phyloP scores from a whole-genome alignment of 2,113 vertebrate species.

The Macquaria australasica region DNA sequence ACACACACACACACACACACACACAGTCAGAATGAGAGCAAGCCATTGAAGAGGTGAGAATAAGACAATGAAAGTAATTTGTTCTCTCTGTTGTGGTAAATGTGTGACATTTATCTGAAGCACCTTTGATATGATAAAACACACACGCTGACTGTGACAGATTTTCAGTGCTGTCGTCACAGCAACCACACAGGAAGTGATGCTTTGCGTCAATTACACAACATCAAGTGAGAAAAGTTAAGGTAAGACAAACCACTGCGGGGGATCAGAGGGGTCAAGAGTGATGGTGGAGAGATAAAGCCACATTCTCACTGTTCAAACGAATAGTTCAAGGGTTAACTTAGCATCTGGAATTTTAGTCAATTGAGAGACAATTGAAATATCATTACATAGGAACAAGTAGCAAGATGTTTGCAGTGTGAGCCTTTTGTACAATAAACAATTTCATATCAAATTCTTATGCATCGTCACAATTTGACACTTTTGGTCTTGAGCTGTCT shows the following conservation, averaged over 20 bases:
- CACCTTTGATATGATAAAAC: conserved; percentile 3
- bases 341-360: too few relatives aligned
- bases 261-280: too few relatives aligned
- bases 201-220: conserved; percentile 7
- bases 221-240: conserved; percentile 11
- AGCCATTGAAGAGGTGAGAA: neutral
- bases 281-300: too few relatives aligned
- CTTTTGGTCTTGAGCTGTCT: too few relatives aligned
- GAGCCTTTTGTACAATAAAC: too few relatives aligned
- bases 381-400: too few relatives aligned
- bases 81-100: conserved; percentile 42
- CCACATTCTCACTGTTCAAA: too few relatives aligned
- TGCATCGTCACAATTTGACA: too few relatives aligned
- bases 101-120: conserved; percentile 45
- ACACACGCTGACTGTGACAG: neutral
- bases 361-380: too few relatives aligned
- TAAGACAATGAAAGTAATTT: neutral
- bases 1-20: conserved; percentile 27
- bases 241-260: conserved; percentile 32
- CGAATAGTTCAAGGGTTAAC: too few relatives aligned
- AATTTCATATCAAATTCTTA: too few relatives aligned
- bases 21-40: neutral
- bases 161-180: conserved; percentile 35
- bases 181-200: conserved; percentile 61
- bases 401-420: too few relatives aligned